Evolutionary conservation across 2,113 vertebrate genomes (phyloP), one percentile per base, ranked within the genome.

Genomic region (Boleophthalmus pectinirostris): DNA sequence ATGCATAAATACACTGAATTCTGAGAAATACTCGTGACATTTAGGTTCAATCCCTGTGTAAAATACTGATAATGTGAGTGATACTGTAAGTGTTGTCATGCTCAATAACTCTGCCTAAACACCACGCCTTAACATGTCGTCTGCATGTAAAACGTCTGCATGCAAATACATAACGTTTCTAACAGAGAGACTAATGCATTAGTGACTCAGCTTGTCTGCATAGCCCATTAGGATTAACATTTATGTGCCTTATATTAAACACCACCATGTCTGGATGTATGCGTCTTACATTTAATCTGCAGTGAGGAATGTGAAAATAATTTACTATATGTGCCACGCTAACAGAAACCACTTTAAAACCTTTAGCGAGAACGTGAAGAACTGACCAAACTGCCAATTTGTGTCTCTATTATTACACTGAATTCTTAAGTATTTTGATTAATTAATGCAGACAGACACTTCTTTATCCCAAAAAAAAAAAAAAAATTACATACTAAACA

Each of bases 81-180:
- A 70, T 78, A 77, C 25, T 84, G 72, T 82, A 69, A 74, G 49
- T 78, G 74, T 83, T 82, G 78, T 79, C 73, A 69, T 35, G 67
- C 64, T 60, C 81, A 73, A 80, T 76, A 69, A 43, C 23, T 9
- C 7, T 1, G 12, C 56, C 57, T 43, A 43, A 43, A 43, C 38
- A 43, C 9, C 9, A 10, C 1, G 9, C 64, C 49, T 63, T 47
- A 72, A 70, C 61, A 58, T 45, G 21, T 5, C 7, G n/a, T 80
- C 29, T 10, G 10, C 72, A 35, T 60, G 72, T 13, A 58, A 61
- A 16, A 46, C 10, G 1, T n/a, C 38, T 65, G 20, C 13, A 45
- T 9, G 21, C 5, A 49, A 33, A 69, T 78, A 43, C 74, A 79
- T 73, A 82, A 80, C 83, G 74, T 69, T 80, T 51, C 12, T 21